Base-by-base conservation (phyloP, 2,888 invertebrate species). In the Dexiosoma caninum region DNA sequence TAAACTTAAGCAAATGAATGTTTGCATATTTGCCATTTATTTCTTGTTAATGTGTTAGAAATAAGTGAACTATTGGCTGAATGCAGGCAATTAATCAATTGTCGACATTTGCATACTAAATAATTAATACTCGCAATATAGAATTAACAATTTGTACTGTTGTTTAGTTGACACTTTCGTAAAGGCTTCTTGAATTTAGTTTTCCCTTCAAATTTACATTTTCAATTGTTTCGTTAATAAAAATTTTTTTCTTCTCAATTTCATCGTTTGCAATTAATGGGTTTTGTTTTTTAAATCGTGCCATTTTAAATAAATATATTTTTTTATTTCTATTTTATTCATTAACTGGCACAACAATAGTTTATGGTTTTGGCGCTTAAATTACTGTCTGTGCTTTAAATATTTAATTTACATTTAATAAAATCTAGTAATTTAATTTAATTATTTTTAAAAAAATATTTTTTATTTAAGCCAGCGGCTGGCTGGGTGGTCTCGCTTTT, bases 301-400 rank as follows among this genome's bases (percentile, higher is more conserved):
- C 23, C 30, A 57, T 8, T 19, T 51, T 53, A 27, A 64, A 2
- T 19, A 32, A n/a, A 66, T 27, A 10, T 30, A 10, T 1, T 51
- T 40, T 19, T 23, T 75, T 49, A 21, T 49, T 57, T 8, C 66
- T 42, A 19, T 35, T 62, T 46, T 72, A 64, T 77, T 35, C 37
- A 74, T 69, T 77, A 74, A 64, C 69, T 69, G 72, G 74, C 77
- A 77, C 51, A 77, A 74, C 42, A 77, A 81, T 74, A 74, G 72
- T 81, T 82, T 70, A 78, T 78, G 70, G 81, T 71, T 78, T 82
- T 78, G 81, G 81, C 81, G 81, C 81, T 78, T 62, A 75, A 66
- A 75, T 82, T 62, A 37, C 75, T 49, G 55, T 78, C 53, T 82
- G 81, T 75, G 75, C 70, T 71, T 78, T 46, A 75, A 82, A 78